Evolutionary conservation across 2,888 invertebrate species (phyloP), one percentile per base, ranked within the genome.

Genomic region (Lasioglossum vierecki): DNA sequence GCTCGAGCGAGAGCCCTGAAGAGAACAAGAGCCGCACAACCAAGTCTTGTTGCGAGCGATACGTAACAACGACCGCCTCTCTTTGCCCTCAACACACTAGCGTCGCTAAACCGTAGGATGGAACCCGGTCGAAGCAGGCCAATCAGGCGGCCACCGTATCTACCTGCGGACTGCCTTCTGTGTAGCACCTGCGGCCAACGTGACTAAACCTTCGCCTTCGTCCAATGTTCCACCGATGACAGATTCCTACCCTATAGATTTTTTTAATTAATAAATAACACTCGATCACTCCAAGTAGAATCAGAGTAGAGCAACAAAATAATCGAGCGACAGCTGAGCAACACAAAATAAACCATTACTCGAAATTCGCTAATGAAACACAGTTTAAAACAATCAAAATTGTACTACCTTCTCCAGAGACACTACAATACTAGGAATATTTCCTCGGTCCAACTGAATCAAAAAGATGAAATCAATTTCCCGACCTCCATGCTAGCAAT

Each of bases 81-180:
- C 88, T 85, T 85, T 84, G 80, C 89, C 76, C 91, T 90, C 89
- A 88, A 77, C 87, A 83, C 87, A 83, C 89, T 84, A 80, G 80
- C 84, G 88, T 87, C 88, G 92, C 91, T 80, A 88, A 91, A 49
- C 92, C 88, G 92, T 93, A 94, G 93, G 93, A 93, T 90, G 94
- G 93, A 92, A 92, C 92, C 88, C 88, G 91, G 88, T 89, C 89
- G 87, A 89, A 89, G 92, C 93, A 93, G 92, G 93, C 94, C 94
- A 94, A 94, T 94, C 94, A 93, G 94, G 92, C 92, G 92, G 89
- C 93, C 93, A 94, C 93, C 92, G 90, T 92, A 91, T 93, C 91
- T 93, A 93, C 93, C 93, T 92, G 93, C 91, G 91, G 91, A 92
- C 92, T 91, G 92, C 92, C 91, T 91, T 93, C 92, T 91, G 91